Evolutionary conservation across 2,797 vertebrate genomes (phyloP), one percentile per base, ranked within the genome.

Genomic region (Mycteria americana): DNA sequence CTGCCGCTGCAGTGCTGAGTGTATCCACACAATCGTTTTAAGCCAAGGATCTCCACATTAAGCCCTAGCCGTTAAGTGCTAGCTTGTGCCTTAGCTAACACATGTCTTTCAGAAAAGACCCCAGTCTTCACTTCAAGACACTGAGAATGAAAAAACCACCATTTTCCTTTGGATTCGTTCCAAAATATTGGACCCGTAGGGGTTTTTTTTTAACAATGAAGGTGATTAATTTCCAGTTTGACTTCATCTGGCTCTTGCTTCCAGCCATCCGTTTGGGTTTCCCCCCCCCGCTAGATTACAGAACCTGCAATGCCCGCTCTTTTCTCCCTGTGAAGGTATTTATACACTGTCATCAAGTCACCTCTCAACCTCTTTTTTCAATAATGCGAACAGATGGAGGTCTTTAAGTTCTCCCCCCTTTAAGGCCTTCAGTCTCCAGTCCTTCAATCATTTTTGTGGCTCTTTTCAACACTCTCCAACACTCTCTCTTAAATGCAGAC

Each of bases 351-450:
- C 96, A 91, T 92, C 94, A 86, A 90, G 65, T 91, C 90, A 92
- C 88, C 80, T 87, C 88, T 84, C 92, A 79, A 73, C 63, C 86
- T 81, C 80, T 79, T 88, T 82, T 89, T 92, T 85, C 81, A 93
- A 95, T 94, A 86, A 87, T 13, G 25, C 35, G 82, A 96, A 87
- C 93, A 96, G 93, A 95, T 94, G 94, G 96, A 96, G 70, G 43
- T 95, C 77, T 94, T 94, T 73, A 82, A 65, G 88, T 76, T 92
- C 88, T 92, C 63, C 63, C 73, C 28, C 27, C 27, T 57, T 46
- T 53, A 73, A 79, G 59, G 70, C 63, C 5, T 65, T 92, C 37
- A 39, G 10, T 79, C 88, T 86, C 33, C 94, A 76, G 70, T 13
- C 88, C 48, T 65, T 96, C 88, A 78, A 82, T 96, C 88, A 85